phyloP scores from a whole-genome alignment of 2,797 vertebrate species.

The Okamejei kenojei region DNA sequence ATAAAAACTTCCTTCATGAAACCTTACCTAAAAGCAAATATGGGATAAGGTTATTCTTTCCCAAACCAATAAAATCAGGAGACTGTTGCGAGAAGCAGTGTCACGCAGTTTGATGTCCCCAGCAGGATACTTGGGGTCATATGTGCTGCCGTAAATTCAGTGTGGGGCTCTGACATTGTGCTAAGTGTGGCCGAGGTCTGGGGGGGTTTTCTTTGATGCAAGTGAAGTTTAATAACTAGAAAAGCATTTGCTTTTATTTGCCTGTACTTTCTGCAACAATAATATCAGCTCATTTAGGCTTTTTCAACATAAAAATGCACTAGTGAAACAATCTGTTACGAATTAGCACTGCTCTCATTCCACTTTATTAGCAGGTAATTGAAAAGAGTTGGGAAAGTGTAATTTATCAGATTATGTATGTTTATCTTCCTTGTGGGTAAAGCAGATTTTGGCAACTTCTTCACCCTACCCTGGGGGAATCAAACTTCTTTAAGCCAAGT shows the following conservation, averaged over 20 bases:
- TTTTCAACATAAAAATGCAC: constrained; percentile 58
- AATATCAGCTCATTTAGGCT: constrained; percentile 61
- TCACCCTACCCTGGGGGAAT: constrained; percentile 53
- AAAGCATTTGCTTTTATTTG: constrained; percentile 72
- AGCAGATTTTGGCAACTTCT: constrained; percentile 58
- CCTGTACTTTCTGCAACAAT: constrained; percentile 64
- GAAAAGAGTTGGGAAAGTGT: constrained; percentile 69
- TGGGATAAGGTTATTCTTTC: constrained; percentile 42
- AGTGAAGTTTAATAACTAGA: constrained; percentile 68
- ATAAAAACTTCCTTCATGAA: constrained; percentile 38
- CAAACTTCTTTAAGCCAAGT: constrained; percentile 57
- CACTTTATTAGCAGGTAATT: constrained; percentile 75
- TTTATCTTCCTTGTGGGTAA: constrained; percentile 60
- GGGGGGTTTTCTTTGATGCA: constrained; percentile 69
- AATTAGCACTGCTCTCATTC: constrained; percentile 69
- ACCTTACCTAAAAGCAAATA: constrained; percentile 38
- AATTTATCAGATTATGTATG: constrained; percentile 68
- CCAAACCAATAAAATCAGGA: constrained; percentile 66
- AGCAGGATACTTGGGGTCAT: constrained; percentile 69
- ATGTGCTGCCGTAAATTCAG: constrained; percentile 75
- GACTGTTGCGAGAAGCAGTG: constrained; percentile 61
- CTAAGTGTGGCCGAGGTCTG: constrained; percentile 62
- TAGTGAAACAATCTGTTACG: constrained; percentile 67
- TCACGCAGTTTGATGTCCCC: constrained; percentile 70
- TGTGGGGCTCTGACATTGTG: constrained; percentile 59